These are phyloP conservation scores for Drosophila bocki DNA, from an alignment of 1,140 invertebrate genomes.

Conservation along the genomic window DNA sequence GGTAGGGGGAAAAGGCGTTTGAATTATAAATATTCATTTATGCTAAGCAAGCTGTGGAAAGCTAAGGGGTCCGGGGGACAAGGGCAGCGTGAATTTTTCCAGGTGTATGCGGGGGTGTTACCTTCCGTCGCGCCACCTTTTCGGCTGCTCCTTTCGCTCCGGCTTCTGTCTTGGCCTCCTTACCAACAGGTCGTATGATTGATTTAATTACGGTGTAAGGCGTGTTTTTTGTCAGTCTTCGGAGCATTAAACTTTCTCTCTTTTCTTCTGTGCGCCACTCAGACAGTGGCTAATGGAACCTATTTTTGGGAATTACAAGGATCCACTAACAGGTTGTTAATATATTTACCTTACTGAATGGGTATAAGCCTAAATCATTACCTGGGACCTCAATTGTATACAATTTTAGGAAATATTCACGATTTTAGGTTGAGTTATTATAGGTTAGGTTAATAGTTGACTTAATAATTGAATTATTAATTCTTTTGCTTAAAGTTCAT, in stretches of 20 bases:
- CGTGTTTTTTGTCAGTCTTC: slow-evolving; percentile 41
- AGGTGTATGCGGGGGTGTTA: slow-evolving; percentile 64
- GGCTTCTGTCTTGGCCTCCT: slow-evolving; percentile 28
- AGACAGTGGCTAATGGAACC: slow-evolving; percentile 3
- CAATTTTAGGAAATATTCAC: not conserved
- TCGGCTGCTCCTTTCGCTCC: slow-evolving; percentile 52
- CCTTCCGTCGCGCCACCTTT: slow-evolving; percentile 34
- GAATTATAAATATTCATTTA: slow-evolving; percentile 83
- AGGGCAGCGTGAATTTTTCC: slow-evolving; percentile 51
- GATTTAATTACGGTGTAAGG: slow-evolving; percentile 75
- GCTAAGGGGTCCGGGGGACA: no score
- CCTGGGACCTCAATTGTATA: no score
- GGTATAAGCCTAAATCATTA: not conserved
- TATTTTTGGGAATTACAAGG: slow-evolving; percentile 10
- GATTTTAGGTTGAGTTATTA: not conserved
- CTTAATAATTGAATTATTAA: not conserved
- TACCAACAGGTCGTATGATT: slow-evolving; percentile 71
- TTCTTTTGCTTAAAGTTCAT: no score
- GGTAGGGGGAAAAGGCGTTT: slow-evolving; percentile 52
- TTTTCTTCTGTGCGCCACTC: not conserved
- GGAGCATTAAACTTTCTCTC: slow-evolving; percentile 18
- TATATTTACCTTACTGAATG: slow-evolving; percentile 5
- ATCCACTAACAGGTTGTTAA: slow-evolving; percentile 17
- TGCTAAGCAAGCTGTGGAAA: slow-evolving; percentile 60
- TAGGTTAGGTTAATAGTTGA: not conserved